Percentiles rank a stretch among this genome's conserved stretches.
Conservation (phyloP, 2,888 invertebrate genomes). For the Allygus modestus region DNA sequence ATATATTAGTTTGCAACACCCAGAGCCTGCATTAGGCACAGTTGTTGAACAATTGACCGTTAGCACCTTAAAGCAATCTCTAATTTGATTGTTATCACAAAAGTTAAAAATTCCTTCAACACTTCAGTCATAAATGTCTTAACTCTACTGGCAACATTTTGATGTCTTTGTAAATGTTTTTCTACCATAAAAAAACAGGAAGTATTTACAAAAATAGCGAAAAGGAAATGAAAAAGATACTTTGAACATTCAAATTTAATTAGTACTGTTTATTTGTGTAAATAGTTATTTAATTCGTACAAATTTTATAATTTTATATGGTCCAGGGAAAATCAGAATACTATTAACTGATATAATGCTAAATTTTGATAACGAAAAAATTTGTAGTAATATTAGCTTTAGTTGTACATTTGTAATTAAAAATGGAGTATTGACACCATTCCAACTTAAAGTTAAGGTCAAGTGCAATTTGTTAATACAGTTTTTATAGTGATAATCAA, state of each 20-base stretch:
- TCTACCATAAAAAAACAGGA: no score
- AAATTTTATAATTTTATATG: neutral
- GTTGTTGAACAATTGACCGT: no score
- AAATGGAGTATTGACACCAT: neutral
- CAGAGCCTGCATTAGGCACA: no score
- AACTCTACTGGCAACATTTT: no score
- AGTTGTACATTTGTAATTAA: neutral
- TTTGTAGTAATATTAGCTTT: neutral
- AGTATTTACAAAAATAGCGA: no score
- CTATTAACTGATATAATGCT: neutral
- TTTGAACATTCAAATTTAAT: neutral
- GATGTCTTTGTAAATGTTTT: no score
- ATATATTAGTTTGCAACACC: no score
- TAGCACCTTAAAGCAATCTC: no score
- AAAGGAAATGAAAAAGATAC: no score
- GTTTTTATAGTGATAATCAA: conserved; percentile 1
- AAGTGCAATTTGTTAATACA: conserved; percentile 2
- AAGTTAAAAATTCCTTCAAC: no score
- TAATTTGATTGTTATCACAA: no score
- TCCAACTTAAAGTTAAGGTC: neutral
- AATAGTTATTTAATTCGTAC: neutral
- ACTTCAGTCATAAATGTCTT: no score
- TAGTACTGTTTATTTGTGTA: neutral
- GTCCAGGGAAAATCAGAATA: neutral
- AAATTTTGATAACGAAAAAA: neutral